Percentiles rank a stretch among this genome's conserved stretches.
Conservation (phyloP, 2,113 vertebrate species). For the Chaetura pelagica region DNA sequence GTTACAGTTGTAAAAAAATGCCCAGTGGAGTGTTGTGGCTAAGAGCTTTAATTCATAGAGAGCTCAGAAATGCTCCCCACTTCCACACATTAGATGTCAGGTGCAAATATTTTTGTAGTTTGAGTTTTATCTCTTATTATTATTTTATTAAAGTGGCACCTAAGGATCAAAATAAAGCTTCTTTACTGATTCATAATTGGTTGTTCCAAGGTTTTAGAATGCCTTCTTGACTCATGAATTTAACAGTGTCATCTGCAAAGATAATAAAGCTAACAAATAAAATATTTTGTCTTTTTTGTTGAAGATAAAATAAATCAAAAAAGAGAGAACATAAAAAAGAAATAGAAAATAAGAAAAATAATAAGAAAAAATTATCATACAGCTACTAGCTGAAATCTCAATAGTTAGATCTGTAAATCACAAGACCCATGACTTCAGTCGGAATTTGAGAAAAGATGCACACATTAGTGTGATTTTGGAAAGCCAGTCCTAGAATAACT, state of each 20-base stretch:
- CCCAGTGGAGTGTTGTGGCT: neutral
- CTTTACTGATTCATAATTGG: neutral
- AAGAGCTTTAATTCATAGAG: neutral
- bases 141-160: neutral
- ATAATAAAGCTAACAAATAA: neutral
- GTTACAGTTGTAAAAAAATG: constrained; percentile 1
- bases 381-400: neutral
- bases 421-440: neutral
- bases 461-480: neutral
- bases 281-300: neutral
- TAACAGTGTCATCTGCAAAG: neutral
- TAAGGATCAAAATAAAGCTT: neutral
- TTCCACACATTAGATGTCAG: neutral
- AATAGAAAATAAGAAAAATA: neutral
- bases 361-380: neutral
- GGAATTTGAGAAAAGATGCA: neutral
- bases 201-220: neutral
- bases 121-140: neutral
- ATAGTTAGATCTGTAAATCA: neutral
- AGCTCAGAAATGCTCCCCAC: neutral
- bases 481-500: neutral
- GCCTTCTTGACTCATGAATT: neutral
- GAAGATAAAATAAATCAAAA: neutral
- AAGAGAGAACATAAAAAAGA: too few relatives aligned
- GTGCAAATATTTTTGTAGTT: neutral